Percentiles rank a stretch among this genome's conserved stretches.
phyloP scores from a whole-genome alignment of 2,888 invertebrate species.

The Rhingia campestris region DNA sequence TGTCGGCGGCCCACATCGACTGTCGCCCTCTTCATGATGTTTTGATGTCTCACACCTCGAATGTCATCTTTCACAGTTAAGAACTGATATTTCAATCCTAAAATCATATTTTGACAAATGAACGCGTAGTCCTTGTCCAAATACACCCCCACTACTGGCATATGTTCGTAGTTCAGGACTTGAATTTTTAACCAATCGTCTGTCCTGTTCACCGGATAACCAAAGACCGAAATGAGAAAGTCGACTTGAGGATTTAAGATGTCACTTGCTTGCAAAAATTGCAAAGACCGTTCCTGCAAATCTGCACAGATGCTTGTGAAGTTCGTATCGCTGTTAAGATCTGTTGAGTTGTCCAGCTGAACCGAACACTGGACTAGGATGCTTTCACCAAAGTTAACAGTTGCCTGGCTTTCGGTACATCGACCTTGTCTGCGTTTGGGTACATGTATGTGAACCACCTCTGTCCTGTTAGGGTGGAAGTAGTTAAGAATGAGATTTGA shows the following conservation, averaged over 20 bases:
- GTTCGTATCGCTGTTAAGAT: constrained; percentile 74
- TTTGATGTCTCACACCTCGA: constrained; percentile 76
- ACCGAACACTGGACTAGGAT: constrained; percentile 78
- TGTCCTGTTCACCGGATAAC: constrained; percentile 78
- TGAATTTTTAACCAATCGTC: constrained; percentile 78
- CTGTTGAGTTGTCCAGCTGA: constrained; percentile 70
- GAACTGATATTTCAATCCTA: constrained; percentile 80
- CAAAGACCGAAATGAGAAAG: constrained; percentile 78
- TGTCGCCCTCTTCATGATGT: constrained; percentile 77
- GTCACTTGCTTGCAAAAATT: constrained; percentile 67
- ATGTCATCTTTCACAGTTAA: constrained; percentile 74
- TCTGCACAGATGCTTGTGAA: constrained; percentile 79
- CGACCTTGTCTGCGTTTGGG: constrained; percentile 64
- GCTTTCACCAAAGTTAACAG: constrained; percentile 79
- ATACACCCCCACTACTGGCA: constrained; percentile 76
- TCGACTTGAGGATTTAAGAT: constrained; percentile 36
- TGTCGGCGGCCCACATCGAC: constrained; percentile 79
- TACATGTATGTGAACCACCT: constrained; percentile 44
- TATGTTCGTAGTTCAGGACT: constrained; percentile 74
- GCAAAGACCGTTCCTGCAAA: constrained; percentile 77
- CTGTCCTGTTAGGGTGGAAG: constrained; percentile 75
- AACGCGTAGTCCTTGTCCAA: constrained; percentile 77
- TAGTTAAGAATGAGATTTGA: constrained; percentile 76
- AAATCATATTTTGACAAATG: constrained; percentile 80
- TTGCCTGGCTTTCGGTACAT: constrained; percentile 60